Evolutionary conservation across 2,888 invertebrate species (phyloP).

Genomic region (Euproctis similis): DNA sequence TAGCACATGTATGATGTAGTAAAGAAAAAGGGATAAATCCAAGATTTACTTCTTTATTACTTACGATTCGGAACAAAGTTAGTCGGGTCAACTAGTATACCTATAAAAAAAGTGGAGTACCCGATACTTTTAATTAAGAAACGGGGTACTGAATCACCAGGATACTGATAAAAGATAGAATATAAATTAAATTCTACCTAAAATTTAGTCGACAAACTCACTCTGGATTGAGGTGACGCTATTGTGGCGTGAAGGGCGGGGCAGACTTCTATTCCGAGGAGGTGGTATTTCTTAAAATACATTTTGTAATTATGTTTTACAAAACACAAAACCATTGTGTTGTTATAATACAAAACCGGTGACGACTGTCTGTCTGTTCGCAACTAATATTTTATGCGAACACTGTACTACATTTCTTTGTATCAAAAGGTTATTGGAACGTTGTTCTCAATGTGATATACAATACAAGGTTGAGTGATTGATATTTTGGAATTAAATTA

Average conservation of each 20-base stretch:
- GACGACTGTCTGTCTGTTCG: slow-evolving; percentile 48
- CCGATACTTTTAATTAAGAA: no score
- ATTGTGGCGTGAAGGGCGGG: not conserved
- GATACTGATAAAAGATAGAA: no score
- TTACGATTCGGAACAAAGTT: no score
- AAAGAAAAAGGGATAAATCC: no score
- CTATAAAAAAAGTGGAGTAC: no score
- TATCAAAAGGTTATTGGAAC: slow-evolving; percentile 67
- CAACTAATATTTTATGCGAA: slow-evolving; percentile 45
- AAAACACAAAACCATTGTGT: slow-evolving; percentile 53
- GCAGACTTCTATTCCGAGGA: slow-evolving; percentile 25
- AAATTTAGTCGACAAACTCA: no score
- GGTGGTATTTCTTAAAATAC: slow-evolving; percentile 50
- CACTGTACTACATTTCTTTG: slow-evolving; percentile 51
- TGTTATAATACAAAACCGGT: slow-evolving; percentile 66
- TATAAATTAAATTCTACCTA: no score
- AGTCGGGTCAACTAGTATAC: no score
- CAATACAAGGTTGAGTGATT: slow-evolving; percentile 48
- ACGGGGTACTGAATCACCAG: no score
- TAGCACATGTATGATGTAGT: no score
- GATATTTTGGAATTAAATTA: slow-evolving; percentile 34
- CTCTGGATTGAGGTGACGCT: no score
- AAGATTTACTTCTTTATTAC: no score
- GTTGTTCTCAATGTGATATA: slow-evolving; percentile 51
- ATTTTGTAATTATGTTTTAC: slow-evolving; percentile 53